Base-by-base conservation (phyloP, 2,888 invertebrate genomes). In the Helleia helle region DNA sequence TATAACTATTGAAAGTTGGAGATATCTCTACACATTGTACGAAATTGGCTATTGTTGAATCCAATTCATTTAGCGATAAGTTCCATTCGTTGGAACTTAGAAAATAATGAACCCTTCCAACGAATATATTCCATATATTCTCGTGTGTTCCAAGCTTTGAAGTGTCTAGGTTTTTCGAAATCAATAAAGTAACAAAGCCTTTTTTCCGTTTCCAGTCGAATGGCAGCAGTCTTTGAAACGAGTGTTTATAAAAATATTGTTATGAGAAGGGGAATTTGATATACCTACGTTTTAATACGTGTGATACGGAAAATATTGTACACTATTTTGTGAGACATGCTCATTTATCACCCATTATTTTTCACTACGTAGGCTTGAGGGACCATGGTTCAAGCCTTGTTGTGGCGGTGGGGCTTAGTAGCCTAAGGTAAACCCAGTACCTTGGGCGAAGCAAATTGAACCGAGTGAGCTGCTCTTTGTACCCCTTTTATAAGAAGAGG, bases 181-280 rank as follows among this genome's bases (percentile, higher is more conserved):
- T 61, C 66, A 60, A 64, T 68, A 62, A 52, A 42, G 46, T 47
- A 51, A 49, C 46, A 55, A 58, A 61, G 62, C 55, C 50, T 44
- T 49, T 50, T 24, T 36, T 42, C 43, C 52, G 55, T 57, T 58
- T 44, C 48, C 54, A 58, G 62, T 56, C 55, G 59, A 56, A 60
- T 53, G 50, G 52, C 39, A 55, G 51, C 49, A 51, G 58, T 59
- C 55, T 53, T 56, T 58, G 57, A 56, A 55, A 52, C 38, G 44
- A 51, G 47, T 47, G 45, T 37, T 43, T 41, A 40, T 44, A n/a
- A 37, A 41, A 45, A 47, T 43, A 42, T 38, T 39, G 27, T 14
- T 36, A 36, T 22, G 18, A 7, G 12, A 22, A 36, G 9, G 22
- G 11, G 36, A 12, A 18, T 36, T 36, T 18, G 3, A 11, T 36